A percentile compares a stretch with the other conserved stretches of the same genome.
phyloP scores from a whole-genome alignment of 2,888 invertebrate genomes.

The Ceriagrion tenellum region DNA sequence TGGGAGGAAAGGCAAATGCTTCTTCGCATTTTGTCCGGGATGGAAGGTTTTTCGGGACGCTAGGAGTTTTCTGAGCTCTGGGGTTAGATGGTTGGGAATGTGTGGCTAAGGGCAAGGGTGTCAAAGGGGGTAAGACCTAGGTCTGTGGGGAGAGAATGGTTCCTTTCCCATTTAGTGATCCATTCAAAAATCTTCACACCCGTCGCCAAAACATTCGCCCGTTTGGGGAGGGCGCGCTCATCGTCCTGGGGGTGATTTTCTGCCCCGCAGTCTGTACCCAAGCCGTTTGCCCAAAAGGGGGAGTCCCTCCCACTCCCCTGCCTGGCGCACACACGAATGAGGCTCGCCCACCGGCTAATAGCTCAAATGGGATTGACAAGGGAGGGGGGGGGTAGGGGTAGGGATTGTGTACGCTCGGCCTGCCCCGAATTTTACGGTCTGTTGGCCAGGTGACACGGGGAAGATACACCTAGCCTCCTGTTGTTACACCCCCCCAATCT shows the following conservation, averaged over 20 bases:
- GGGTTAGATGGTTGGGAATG: not conserved
- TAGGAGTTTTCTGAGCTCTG: not conserved
- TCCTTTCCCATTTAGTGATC: conserved; percentile 1
- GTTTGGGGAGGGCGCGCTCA: not conserved
- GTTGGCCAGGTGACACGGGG: conserved; percentile 47
- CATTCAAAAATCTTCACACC: conserved; percentile 39
- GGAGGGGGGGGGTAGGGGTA: not conserved
- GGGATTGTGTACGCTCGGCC: conserved; percentile 35
- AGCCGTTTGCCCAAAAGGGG: not conserved
- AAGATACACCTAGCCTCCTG: conserved; percentile 4
- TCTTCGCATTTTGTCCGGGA: not conserved
- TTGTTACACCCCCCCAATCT: conserved; percentile 20
- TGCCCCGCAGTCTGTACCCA: not conserved
- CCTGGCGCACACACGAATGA: not conserved
- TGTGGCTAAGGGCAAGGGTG: not conserved
- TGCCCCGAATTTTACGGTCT: conserved; percentile 43
- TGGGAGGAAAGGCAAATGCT: conserved; percentile 22
- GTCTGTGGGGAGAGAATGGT: not conserved
- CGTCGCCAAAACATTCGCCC: conserved; percentile 27
- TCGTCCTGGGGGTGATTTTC: not conserved
- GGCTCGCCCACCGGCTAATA: conserved; percentile 45
- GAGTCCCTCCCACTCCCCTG: not conserved
- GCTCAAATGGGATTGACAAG: conserved; percentile 54
- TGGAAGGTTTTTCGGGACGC: not conserved
- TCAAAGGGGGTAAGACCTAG: conserved; percentile 22